Percentiles rank a stretch among this genome's conserved stretches.
phyloP scores from a whole-genome alignment of 2,113 vertebrate genomes.

The Triplophysa dalaica region DNA sequence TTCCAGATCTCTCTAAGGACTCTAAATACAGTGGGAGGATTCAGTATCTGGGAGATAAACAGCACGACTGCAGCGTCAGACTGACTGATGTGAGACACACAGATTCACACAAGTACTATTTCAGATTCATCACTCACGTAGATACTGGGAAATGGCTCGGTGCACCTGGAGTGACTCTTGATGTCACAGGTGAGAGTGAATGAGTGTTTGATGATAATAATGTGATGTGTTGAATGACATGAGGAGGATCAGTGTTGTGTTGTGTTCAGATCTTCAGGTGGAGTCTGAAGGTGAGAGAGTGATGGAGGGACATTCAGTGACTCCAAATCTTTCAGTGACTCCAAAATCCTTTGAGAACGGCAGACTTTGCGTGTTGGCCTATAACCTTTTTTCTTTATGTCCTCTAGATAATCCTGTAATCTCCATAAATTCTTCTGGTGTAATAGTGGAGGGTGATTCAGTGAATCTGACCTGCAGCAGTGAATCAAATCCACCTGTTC shows the following conservation, averaged over 20 bases:
- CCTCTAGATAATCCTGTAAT: background rate
- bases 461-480: slow-evolving; percentile 47
- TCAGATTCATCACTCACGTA: slow-evolving; percentile 13
- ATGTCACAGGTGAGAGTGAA: background rate
- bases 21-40: background rate
- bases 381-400: background rate
- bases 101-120: background rate
- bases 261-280: too few species aligned
- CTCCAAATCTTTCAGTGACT: too few species aligned
- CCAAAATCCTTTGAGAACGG: too few species aligned
- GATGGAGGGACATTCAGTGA: too few species aligned
- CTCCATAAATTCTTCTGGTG: slow-evolving; percentile 16
- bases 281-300: too few species aligned
- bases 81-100: too few species aligned
- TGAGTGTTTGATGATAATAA: too few species aligned
- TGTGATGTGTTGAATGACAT: too few species aligned
- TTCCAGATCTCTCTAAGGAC: background rate
- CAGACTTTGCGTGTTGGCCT: too few species aligned
- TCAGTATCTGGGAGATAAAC: too few species aligned
- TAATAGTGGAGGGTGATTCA: slow-evolving; percentile 14
- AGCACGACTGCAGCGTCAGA: too few species aligned
- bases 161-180: background rate
- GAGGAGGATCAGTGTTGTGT: too few species aligned
- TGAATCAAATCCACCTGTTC: slow-evolving; percentile 37
- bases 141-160: background rate